Evolutionary conservation across 1,140 invertebrate genomes (phyloP).

Genomic region (Ips typographus): DNA sequence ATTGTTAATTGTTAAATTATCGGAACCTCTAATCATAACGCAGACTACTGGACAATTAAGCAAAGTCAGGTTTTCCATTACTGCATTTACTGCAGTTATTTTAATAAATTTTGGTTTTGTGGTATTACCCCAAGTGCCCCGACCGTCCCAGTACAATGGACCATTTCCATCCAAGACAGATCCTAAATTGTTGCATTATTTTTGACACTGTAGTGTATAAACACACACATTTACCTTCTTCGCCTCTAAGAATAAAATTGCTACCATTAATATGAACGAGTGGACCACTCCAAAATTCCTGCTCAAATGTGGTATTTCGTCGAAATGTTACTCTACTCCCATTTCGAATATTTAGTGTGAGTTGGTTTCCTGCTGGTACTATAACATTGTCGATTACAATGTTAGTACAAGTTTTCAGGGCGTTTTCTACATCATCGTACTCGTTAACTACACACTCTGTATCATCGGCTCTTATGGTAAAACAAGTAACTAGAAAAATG

Average conservation of each 20-base stretch:
- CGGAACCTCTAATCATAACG: constrained; percentile 7
- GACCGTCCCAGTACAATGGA: constrained; percentile 6
- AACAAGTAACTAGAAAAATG: background rate
- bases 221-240: constrained; percentile 5
- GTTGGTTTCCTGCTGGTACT: constrained; percentile 17
- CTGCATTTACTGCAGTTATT: constrained; percentile 2
- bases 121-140: constrained; percentile 10
- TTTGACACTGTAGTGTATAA: background rate
- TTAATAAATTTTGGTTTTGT: constrained; percentile 9
- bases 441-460: background rate
- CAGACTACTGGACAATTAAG: constrained; percentile 11
- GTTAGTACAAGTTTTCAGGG: constrained; percentile 5
- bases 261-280: constrained; percentile 6
- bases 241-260: constrained; percentile 13
- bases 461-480: background rate
- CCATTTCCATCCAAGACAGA: constrained; percentile 11
- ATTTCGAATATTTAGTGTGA: constrained; percentile 6
- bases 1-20: constrained; percentile 6
- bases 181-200: background rate
- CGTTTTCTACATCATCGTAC: background rate
- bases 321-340: constrained; percentile 5
- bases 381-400: constrained; percentile 12
- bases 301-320: constrained; percentile 17
- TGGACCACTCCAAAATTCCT: constrained; percentile 14
- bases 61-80: constrained; percentile 4